These are phyloP conservation scores for Enteromius paludinosus DNA, from an alignment of 2,797 vertebrate genomes.

Conservation along the genomic window DNA sequence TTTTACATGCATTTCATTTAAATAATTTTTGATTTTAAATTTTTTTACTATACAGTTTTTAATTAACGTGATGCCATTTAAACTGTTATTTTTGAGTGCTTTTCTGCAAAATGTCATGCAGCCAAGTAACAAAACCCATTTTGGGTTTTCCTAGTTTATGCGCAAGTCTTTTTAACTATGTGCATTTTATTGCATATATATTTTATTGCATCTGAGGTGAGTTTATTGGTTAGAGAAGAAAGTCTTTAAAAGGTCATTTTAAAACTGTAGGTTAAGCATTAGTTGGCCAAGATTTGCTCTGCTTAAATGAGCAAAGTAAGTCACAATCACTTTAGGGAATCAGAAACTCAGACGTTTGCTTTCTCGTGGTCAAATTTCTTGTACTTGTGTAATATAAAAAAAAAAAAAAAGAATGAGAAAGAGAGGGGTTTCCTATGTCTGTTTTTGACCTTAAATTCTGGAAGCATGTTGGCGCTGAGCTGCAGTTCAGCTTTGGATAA, in stretches of 20 bases:
- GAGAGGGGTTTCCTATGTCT: neutral
- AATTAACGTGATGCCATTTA: neutral
- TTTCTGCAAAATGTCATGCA: neutral
- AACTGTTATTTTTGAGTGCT: neutral
- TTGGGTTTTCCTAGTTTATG: neutral
- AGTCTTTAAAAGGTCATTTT: neutral
- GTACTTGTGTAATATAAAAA: neutral
- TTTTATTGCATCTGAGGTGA: neutral
- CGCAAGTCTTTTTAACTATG: neutral
- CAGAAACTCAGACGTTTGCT: no score
- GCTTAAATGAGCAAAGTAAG: neutral
- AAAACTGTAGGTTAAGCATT: neutral
- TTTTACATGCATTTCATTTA: neutral
- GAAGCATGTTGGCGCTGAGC: neutral
- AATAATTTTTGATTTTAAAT: neutral
- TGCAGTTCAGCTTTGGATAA: constrained; percentile 16
- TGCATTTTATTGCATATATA: neutral
- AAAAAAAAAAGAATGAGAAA: neutral
- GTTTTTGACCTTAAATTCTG: constrained; percentile 2
- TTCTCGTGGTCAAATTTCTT: neutral
- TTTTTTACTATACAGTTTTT: neutral
- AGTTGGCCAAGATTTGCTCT: neutral
- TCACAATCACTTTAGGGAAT: neutral
- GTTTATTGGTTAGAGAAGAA: neutral
- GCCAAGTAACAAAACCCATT: neutral